phyloP scores from a whole-genome alignment of 2,888 invertebrate genomes.

The Plutella xylostella region DNA sequence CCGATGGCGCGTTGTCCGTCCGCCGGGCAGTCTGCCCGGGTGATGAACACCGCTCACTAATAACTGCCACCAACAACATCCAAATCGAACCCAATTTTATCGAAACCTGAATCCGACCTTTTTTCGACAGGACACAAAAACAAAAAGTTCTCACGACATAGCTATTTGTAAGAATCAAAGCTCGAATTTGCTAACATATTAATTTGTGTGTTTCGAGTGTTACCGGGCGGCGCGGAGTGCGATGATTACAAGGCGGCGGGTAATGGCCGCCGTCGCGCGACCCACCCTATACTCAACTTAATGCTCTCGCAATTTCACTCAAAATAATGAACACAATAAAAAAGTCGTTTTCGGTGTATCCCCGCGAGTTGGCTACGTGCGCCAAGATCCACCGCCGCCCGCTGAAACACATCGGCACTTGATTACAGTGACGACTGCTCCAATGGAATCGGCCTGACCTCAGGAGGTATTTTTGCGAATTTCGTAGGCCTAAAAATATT shows the following conservation, averaged over 20 bases:
- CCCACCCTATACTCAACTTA: conserved; percentile 68
- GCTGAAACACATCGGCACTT: too few relatives aligned
- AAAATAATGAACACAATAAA: conserved; percentile 64
- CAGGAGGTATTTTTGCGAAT: too few relatives aligned
- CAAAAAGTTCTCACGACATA: conserved; percentile 1
- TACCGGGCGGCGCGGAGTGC: conserved; percentile 34
- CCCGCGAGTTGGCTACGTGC: conserved; percentile 47
- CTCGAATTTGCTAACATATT: conserved; percentile 53
- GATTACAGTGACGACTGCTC: too few relatives aligned
- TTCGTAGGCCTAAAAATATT: too few relatives aligned
- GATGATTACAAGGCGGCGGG: conserved; percentile 61
- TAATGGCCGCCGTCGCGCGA: conserved; percentile 51
- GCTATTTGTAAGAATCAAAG: conserved; percentile 7
- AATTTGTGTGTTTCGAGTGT: conserved; percentile 39
- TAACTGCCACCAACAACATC: too few relatives aligned
- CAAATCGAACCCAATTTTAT: too few relatives aligned
- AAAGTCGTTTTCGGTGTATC: conserved; percentile 50
- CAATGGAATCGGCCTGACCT: too few relatives aligned
- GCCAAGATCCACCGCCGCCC: too few relatives aligned
- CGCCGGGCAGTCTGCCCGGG: conserved; percentile 20
- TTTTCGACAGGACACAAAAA: neutral
- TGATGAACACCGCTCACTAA: neutral
- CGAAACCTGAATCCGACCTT: too few relatives aligned
- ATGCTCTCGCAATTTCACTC: conserved; percentile 69
- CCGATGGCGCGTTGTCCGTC: conserved; percentile 38